phyloP scores from a whole-genome alignment of 2,888 invertebrate species.

The Bellardia bayeri region DNA sequence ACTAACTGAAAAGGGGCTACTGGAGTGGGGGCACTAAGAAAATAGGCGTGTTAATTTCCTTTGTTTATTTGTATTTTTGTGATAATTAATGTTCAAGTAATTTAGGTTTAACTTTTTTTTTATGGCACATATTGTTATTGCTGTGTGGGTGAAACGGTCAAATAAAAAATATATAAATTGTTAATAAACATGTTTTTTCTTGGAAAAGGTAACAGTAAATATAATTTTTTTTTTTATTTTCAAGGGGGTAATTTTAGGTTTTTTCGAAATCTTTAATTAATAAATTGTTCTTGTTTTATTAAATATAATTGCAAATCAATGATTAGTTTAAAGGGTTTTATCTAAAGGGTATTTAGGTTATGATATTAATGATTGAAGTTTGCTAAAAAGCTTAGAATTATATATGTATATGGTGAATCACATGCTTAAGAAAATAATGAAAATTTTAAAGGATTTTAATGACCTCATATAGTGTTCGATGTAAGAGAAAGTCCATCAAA shows the following conservation, averaged over 20 bases:
- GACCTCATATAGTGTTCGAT: too few species aligned
- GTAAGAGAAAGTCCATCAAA: too few species aligned
- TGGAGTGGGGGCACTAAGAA: conserved; percentile 1
- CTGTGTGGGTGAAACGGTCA: conserved; percentile 31
- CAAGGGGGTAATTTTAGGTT: not conserved
- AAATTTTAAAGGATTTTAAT: too few species aligned
- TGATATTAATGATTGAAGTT: not conserved
- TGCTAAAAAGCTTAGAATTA: too few species aligned
- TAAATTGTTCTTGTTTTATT: conserved; percentile 32
- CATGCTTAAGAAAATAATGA: too few species aligned
- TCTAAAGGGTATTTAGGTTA: not conserved
- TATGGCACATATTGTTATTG: not conserved
- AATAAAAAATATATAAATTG: conserved; percentile 38
- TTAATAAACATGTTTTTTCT: conserved; percentile 59
- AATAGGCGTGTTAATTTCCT: conserved; percentile 66
- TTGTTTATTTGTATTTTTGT: conserved; percentile 30
- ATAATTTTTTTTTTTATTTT: not conserved
- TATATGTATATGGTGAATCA: too few species aligned
- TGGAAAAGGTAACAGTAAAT: conserved; percentile 8
- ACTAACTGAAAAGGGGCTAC: not conserved
- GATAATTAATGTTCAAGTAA: conserved; percentile 37
- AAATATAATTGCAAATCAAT: conserved; percentile 12
- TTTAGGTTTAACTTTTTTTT: conserved; percentile 21
- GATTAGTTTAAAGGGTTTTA: not conserved
- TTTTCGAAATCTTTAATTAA: conserved; percentile 14